Conservation (phyloP, 2,797 vertebrate species). For the Myotis pilosus region DNA sequence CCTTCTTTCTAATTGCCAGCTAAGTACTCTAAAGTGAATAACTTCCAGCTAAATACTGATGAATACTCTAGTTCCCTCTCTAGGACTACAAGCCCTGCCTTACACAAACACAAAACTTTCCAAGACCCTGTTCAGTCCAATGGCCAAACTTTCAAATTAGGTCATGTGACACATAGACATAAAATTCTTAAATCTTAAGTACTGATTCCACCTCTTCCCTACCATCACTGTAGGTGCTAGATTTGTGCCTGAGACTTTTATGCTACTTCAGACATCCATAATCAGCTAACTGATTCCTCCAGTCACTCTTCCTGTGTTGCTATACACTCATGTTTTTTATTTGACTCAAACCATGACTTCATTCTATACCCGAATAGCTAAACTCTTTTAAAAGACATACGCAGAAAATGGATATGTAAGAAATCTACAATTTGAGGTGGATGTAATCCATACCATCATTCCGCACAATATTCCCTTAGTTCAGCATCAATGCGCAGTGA, state of each 20-base stretch:
- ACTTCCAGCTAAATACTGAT: background rate
- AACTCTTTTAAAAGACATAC: background rate
- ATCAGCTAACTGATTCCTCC: background rate
- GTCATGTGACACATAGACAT: background rate
- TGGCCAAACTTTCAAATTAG: background rate
- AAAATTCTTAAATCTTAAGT: conserved; percentile 24
- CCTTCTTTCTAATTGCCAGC: background rate
- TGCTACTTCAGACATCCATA: background rate
- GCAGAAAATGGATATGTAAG: background rate
- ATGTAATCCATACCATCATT: background rate
- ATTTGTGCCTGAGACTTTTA: background rate
- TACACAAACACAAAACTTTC: background rate
- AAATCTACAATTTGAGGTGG: background rate
- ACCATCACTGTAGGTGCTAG: background rate
- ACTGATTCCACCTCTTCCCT: background rate
- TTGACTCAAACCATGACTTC: background rate
- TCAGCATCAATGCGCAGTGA: background rate
- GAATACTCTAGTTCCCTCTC: background rate
- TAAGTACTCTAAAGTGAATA: background rate
- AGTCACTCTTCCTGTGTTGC: background rate
- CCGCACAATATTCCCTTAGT: background rate
- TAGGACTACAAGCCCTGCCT: background rate
- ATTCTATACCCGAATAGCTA: background rate
- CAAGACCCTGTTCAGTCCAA: background rate
- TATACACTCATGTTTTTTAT: background rate